Evolutionary conservation across 2,888 invertebrate species (phyloP).

Genomic region (Osedax frankpressi): DNA sequence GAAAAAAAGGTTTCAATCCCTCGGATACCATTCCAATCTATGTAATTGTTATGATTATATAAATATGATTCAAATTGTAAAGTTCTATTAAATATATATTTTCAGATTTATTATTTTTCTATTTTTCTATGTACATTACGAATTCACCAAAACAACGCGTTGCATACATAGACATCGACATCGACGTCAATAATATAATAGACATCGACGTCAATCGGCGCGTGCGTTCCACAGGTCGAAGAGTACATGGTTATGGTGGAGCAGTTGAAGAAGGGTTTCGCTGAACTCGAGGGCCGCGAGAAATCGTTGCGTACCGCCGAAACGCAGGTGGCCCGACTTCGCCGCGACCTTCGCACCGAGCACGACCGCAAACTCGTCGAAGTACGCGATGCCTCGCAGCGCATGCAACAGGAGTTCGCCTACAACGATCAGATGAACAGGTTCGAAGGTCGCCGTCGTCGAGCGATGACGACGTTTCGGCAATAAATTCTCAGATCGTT

Average conservation of each 20-base stretch:
- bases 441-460: constrained; percentile 28
- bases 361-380: constrained; percentile 44
- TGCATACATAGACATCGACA: too few species aligned
- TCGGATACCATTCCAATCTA: too few species aligned
- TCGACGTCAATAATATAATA: too few species aligned
- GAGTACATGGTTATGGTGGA: background rate
- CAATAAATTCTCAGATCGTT: too few species aligned
- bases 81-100: too few species aligned
- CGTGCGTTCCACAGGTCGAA: background rate
- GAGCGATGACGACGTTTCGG: too few species aligned
- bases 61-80: too few species aligned
- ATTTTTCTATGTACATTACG: too few species aligned
- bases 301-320: background rate
- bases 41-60: too few species aligned
- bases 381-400: constrained; percentile 44
- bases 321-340: constrained; percentile 35
- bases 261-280: background rate
- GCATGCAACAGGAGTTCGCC: constrained; percentile 46
- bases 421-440: constrained; percentile 44
- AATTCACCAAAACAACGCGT: too few species aligned
- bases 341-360: constrained; percentile 39
- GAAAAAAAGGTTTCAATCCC: background rate
- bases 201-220: too few species aligned
- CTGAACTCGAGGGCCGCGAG: background rate
- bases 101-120: too few species aligned